These are phyloP conservation scores for Aphidius colemani DNA, from an alignment of 2,888 invertebrate species.

Conservation along the genomic window DNA sequence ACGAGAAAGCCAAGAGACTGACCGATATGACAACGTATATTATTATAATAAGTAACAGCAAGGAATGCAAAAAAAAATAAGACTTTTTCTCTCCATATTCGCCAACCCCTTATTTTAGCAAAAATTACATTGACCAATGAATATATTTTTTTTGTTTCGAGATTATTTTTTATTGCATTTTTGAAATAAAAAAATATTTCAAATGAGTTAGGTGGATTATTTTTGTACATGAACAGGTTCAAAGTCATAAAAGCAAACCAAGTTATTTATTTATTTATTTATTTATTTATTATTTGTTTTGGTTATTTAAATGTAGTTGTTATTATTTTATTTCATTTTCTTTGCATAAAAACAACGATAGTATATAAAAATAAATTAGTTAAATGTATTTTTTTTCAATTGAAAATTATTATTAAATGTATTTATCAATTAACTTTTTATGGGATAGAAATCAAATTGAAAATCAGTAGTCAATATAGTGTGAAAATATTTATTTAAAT, in stretches of 20 bases:
- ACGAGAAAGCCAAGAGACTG: constrained; percentile 12
- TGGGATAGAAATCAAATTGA: too few species aligned
- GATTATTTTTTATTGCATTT: not conserved
- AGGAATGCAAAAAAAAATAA: constrained; percentile 15
- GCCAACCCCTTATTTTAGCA: not conserved
- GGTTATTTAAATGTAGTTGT: too few species aligned
- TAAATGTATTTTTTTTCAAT: too few species aligned
- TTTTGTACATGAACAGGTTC: not conserved
- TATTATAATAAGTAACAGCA: constrained; percentile 17
- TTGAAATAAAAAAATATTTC: too few species aligned
- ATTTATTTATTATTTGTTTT: too few species aligned
- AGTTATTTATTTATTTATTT: constrained; percentile 21
- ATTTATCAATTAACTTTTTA: too few species aligned
- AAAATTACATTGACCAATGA: constrained; percentile 5
- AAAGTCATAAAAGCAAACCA: constrained; percentile 4
- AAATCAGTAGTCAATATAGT: too few species aligned
- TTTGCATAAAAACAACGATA: too few species aligned
- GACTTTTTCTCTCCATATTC: not conserved
- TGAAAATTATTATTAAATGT: too few species aligned
- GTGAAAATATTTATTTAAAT: too few species aligned
- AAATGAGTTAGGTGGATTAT: not conserved
- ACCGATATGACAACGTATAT: constrained; percentile 23
- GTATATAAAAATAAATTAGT: too few species aligned
- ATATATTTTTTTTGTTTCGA: not conserved
- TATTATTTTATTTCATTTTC: too few species aligned